Evolutionary conservation across 2,888 invertebrate species (phyloP).

Genomic region (Thalpophila matura): DNA sequence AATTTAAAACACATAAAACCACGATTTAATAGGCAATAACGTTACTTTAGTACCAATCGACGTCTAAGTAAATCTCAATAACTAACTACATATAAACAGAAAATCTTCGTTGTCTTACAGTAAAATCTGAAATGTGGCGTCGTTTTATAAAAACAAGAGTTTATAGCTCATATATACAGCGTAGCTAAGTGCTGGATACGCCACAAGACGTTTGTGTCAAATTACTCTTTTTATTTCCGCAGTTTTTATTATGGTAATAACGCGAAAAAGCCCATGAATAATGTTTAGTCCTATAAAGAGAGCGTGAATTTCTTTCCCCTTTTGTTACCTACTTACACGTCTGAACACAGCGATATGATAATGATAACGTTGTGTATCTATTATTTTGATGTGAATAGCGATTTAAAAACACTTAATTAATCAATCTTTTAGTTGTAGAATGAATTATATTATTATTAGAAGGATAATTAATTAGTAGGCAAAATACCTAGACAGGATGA

Average conservation of each 20-base stretch:
- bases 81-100: not conserved
- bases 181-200: slow-evolving; percentile 73
- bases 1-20: slow-evolving; percentile 7
- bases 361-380: not conserved
- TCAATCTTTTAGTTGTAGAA: no score
- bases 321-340: slow-evolving; percentile 35
- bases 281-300: slow-evolving; percentile 67
- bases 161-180: slow-evolving; percentile 62
- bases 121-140: slow-evolving; percentile 30
- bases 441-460: no score
- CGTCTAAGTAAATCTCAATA: slow-evolving; percentile 1
- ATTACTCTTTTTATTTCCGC: slow-evolving; percentile 84
- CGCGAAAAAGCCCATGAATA: slow-evolving; percentile 77
- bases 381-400: not conserved
- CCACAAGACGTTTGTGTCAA: slow-evolving; percentile 80
- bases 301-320: slow-evolving; percentile 50
- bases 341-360: slow-evolving; percentile 8
- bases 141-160: slow-evolving; percentile 50
- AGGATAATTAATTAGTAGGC: no score
- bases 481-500: no score
- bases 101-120: slow-evolving; percentile 17
- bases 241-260: slow-evolving; percentile 86
- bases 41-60: not conserved
- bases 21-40: slow-evolving; percentile 2
- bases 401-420: no score